These are phyloP conservation scores for Yponomeuta cagnagella DNA, from an alignment of 2,888 invertebrate species.

Conservation along the genomic window DNA sequence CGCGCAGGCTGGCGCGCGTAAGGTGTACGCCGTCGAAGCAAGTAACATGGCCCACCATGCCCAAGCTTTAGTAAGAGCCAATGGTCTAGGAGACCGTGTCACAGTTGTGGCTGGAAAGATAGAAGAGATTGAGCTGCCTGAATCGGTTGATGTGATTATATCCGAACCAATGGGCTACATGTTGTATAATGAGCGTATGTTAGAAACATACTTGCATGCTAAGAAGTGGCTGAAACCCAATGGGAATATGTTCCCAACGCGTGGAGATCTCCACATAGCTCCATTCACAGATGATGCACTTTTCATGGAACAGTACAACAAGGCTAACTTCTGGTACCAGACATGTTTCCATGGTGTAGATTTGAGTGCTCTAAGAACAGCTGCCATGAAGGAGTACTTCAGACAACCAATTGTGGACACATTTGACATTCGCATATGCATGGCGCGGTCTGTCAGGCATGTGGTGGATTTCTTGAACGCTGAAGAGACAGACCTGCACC, in stretches of 20 bases:
- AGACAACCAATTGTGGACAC: slow-evolving; percentile 98
- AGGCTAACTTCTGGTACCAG: slow-evolving; percentile 99
- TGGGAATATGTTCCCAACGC: slow-evolving; percentile 98
- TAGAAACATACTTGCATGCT: slow-evolving; percentile 98
- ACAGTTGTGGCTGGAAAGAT: slow-evolving; percentile 97
- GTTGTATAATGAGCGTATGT: slow-evolving; percentile 99
- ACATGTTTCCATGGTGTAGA: slow-evolving; percentile 98
- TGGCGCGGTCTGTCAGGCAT: slow-evolving; percentile 95
- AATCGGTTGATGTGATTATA: slow-evolving; percentile 96
- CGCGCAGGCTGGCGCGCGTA: slow-evolving; percentile 96
- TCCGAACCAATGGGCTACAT: slow-evolving; percentile 99
- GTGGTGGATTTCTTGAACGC: slow-evolving; percentile 95
- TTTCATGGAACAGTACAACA: slow-evolving; percentile 98
- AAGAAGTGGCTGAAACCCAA: slow-evolving; percentile 96
- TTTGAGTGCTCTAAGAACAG: slow-evolving; percentile 91
- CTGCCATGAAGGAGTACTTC: slow-evolving; percentile 98
- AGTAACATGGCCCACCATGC: slow-evolving; percentile 99
- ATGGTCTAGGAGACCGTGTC: slow-evolving; percentile 91
- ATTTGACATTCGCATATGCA: slow-evolving; percentile 97
- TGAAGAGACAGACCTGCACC: slow-evolving; percentile 94
- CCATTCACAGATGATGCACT: slow-evolving; percentile 98
- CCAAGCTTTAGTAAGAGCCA: slow-evolving; percentile 91
- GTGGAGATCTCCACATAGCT: slow-evolving; percentile 97
- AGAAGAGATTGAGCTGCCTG: slow-evolving; percentile 97
- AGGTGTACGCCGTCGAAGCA: slow-evolving; percentile 99